Evolutionary conservation across 2,888 invertebrate species (phyloP).

Genomic region (Antitype chi): DNA sequence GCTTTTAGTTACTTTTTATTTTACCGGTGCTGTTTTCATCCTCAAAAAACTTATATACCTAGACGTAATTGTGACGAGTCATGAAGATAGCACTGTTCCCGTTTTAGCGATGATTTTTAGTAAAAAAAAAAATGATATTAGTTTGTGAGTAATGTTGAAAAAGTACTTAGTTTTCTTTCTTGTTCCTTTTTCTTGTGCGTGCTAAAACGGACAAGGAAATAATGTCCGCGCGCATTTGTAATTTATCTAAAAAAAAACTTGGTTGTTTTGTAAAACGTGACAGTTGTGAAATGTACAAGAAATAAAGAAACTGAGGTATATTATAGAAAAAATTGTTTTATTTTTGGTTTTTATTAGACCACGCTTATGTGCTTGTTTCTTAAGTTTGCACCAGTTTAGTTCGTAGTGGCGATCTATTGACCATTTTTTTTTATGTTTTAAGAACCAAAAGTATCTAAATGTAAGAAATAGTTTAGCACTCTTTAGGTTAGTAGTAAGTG

Average conservation of each 20-base stretch:
- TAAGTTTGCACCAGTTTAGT: slow-evolving; percentile 79
- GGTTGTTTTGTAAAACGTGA: slow-evolving; percentile 82
- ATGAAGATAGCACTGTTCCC: slow-evolving; percentile 80
- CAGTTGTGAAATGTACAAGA: slow-evolving; percentile 89
- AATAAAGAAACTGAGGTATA: slow-evolving; percentile 86
- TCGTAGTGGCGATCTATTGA: slow-evolving; percentile 73
- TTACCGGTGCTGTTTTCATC: slow-evolving; percentile 81
- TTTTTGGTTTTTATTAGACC: slow-evolving; percentile 78
- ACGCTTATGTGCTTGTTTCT: slow-evolving; percentile 86
- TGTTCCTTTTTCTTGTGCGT: slow-evolving; percentile 62
- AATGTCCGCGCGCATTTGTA: slow-evolving; percentile 48
- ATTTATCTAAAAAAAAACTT: slow-evolving; percentile 65
- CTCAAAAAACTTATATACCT: slow-evolving; percentile 52
- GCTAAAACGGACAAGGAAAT: slow-evolving; percentile 34
- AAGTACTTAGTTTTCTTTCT: slow-evolving; percentile 68
- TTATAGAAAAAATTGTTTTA: slow-evolving; percentile 84
- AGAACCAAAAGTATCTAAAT: slow-evolving; percentile 85
- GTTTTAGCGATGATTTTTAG: slow-evolving; percentile 76
- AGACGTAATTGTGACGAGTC: slow-evolving; percentile 64
- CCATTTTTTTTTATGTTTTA: slow-evolving; percentile 74
- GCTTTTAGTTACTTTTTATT: slow-evolving; percentile 78
- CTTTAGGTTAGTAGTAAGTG: slow-evolving; percentile 89
- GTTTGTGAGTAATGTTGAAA: slow-evolving; percentile 73
- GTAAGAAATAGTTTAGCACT: slow-evolving; percentile 88
- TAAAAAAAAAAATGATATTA: slow-evolving; percentile 76